Conservation (phyloP, 2,113 vertebrate species). For the Amphiprion percula region DNA sequence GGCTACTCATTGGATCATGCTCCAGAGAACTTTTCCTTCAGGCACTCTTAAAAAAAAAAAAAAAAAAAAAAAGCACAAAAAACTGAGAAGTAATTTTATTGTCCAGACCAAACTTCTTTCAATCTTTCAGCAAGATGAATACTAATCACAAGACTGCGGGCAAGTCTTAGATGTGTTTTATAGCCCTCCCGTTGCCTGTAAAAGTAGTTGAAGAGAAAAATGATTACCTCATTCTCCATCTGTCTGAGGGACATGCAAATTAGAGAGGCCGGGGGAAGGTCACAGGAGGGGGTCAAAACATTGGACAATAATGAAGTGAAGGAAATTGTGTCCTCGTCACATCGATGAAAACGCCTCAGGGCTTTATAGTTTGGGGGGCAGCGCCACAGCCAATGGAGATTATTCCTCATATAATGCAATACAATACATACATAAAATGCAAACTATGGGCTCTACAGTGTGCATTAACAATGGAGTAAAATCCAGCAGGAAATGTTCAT, state of each 20-base stretch:
- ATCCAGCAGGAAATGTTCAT: too few relatives aligned
- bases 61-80: neutral
- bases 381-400: neutral
- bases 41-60: conserved; percentile 3
- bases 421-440: too few relatives aligned
- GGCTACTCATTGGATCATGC: conserved; percentile 2
- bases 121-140: conserved; percentile 68
- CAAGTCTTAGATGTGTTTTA: conserved; percentile 59
- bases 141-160: conserved; percentile 64
- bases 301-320: conserved; percentile 34
- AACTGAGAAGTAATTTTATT: conserved; percentile 52
- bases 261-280: conserved; percentile 45
- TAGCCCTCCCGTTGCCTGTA: conserved; percentile 43
- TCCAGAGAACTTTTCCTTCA: conserved; percentile 3
- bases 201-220: conserved; percentile 60
- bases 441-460: too few relatives aligned
- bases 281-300: conserved; percentile 38
- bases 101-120: conserved; percentile 60
- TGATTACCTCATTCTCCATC: conserved; percentile 57
- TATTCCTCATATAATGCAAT: neutral
- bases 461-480: too few relatives aligned
- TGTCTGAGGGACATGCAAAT: conserved; percentile 69
- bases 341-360: conserved; percentile 15
- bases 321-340: conserved; percentile 8
- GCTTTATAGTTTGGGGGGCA: conserved; percentile 6